A percentile compares a stretch with the other conserved stretches of the same genome.
Conservation (phyloP, 2,888 invertebrate genomes). For the Drosophila flavopinicola region DNA sequence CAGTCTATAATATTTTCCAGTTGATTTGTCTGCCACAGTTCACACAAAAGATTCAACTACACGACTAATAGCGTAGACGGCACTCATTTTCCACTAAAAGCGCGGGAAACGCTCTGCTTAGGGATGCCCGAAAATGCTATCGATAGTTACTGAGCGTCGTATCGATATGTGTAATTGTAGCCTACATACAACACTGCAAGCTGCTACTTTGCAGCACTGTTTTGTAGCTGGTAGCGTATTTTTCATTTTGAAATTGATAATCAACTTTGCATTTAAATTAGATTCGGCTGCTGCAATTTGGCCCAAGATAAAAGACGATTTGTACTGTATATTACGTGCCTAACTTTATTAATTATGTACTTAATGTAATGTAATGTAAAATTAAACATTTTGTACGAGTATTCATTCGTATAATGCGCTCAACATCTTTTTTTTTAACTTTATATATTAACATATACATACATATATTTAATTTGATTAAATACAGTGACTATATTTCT, state of each 20-base stretch:
- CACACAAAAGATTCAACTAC: slow-evolving; percentile 16
- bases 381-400: slow-evolving; percentile 63
- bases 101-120: slow-evolving; percentile 50
- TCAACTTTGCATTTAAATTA: no score
- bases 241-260: background rate
- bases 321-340: slow-evolving; percentile 28
- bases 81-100: slow-evolving; percentile 45
- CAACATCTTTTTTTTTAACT: slow-evolving; percentile 44
- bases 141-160: slow-evolving; percentile 13
- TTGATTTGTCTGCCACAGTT: background rate
- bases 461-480: slow-evolving; percentile 74
- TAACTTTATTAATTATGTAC: slow-evolving; percentile 56
- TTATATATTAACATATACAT: slow-evolving; percentile 57
- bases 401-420: slow-evolving; percentile 54
- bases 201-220: background rate
- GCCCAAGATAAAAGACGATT: background rate
- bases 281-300: no score
- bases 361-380: slow-evolving; percentile 43
- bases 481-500: slow-evolving; percentile 78
- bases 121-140: slow-evolving; percentile 24
- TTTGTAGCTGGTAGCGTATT: background rate
- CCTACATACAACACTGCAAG: slow-evolving; percentile 21
- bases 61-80: slow-evolving; percentile 3
- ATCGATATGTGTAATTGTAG: slow-evolving; percentile 27
- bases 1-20: slow-evolving; percentile 1